Conservation (phyloP, 2,113 vertebrate species). For the Plecotus auritus region DNA sequence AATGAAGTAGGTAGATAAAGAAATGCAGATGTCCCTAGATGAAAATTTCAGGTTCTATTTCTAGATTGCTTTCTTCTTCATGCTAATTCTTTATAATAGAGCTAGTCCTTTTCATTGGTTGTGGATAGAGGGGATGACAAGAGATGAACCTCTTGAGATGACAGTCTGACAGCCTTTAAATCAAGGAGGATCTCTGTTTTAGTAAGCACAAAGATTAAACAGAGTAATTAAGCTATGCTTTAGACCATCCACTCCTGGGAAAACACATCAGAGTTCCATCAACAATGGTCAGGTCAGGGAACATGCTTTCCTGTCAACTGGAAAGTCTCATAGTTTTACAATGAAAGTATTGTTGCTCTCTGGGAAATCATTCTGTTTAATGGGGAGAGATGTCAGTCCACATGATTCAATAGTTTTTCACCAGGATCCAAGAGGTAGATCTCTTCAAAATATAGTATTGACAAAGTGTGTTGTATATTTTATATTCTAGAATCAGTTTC, state of each 20-base stretch:
- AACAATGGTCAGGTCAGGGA: slow-evolving; percentile 73
- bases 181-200: slow-evolving; percentile 72
- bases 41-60: slow-evolving; percentile 58
- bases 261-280: slow-evolving; percentile 69
- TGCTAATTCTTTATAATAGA: slow-evolving; percentile 64
- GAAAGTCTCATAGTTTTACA: slow-evolving; percentile 54
- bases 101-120: slow-evolving; percentile 60
- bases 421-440: slow-evolving; percentile 27
- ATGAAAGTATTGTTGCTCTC: slow-evolving; percentile 56
- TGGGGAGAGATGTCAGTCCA: slow-evolving; percentile 70
- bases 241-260: slow-evolving; percentile 69
- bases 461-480: slow-evolving; percentile 2
- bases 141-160: slow-evolving; percentile 69
- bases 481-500: slow-evolving; percentile 16
- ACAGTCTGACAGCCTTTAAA: slow-evolving; percentile 72
- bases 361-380: slow-evolving; percentile 58
- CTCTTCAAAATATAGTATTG: slow-evolving; percentile 12
- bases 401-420: not conserved
- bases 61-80: slow-evolving; percentile 49
- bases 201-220: slow-evolving; percentile 77
- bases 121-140: slow-evolving; percentile 68
- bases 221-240: slow-evolving; percentile 79
- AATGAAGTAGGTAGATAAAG: not conserved
- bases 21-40: not conserved
- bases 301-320: slow-evolving; percentile 70